A percentile compares a stretch with the other conserved stretches of the same genome.
phyloP scores from a whole-genome alignment of 2,113 vertebrate species.

The Atlantisia rogersi region DNA sequence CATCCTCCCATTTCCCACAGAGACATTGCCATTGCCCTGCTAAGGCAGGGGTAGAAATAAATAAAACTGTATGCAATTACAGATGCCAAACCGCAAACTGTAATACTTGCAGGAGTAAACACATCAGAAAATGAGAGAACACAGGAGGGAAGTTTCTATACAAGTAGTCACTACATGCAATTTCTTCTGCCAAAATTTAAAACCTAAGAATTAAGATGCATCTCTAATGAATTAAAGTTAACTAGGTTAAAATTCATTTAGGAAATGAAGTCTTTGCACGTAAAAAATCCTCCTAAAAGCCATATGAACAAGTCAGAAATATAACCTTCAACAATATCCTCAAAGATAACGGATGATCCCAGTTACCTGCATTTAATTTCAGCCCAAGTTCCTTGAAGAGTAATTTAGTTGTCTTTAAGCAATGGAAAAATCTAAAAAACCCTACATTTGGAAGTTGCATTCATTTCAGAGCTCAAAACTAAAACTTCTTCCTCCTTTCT shows the following conservation, averaged over 20 bases:
- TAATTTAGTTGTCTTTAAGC: background rate
- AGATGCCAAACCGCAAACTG: background rate
- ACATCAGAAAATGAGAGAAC: background rate
- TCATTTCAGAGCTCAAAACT: background rate
- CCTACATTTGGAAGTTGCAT: background rate
- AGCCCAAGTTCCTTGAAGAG: background rate
- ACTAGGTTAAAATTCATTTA: background rate
- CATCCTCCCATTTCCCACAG: background rate
- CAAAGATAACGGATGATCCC: background rate
- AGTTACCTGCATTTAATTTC: background rate
- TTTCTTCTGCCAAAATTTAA: background rate
- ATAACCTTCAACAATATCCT: background rate
- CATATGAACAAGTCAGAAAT: background rate
- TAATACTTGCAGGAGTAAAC: background rate
- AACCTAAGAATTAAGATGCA: background rate
- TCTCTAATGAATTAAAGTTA: background rate
- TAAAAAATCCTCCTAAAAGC: background rate
- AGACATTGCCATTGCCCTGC: background rate
- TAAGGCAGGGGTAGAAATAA: background rate
- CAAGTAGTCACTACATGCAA: background rate
- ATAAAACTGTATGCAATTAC: background rate
- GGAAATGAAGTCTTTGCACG: background rate
- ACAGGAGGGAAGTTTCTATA: background rate
- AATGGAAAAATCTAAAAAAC: background rate
- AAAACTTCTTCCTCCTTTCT: background rate